Percentiles rank a stretch among this genome's conserved stretches.
These are phyloP conservation scores for Pseudomyrmex concolor DNA, from an alignment of 1,140 invertebrate genomes.

Conservation along the genomic window DNA sequence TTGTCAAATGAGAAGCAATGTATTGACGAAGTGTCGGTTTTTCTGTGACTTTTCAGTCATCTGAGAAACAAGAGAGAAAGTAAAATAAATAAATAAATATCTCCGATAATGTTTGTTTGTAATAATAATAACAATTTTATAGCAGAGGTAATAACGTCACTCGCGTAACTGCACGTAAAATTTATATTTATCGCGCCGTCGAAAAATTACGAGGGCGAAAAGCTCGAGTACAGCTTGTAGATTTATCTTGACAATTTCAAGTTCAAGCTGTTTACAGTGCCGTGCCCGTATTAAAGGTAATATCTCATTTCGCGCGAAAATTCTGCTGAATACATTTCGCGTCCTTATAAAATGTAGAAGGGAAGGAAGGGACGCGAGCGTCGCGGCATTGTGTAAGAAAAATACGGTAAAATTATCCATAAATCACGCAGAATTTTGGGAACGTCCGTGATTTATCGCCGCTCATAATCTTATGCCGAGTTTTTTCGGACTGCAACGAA, in stretches of 20 bases:
- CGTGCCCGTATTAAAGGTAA: conserved; percentile 51
- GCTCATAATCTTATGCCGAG: conserved; percentile 18
- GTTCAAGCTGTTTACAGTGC: conserved; percentile 55
- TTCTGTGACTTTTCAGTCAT: too few species aligned
- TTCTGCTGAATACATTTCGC: conserved; percentile 42
- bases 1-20: too few species aligned
- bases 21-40: too few species aligned
- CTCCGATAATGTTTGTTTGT: too few species aligned
- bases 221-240: neutral
- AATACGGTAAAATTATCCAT: conserved; percentile 51
- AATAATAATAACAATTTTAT: too few species aligned
- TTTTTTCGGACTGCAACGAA: neutral
- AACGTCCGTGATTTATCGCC: conserved; percentile 37
- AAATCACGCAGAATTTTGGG: conserved; percentile 45
- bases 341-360: conserved; percentile 43
- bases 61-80: neutral
- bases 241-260: conserved; percentile 56
- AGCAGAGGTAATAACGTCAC: neutral
- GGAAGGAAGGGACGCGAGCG: too few species aligned
- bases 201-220: conserved; percentile 49
- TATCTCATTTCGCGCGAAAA: conserved; percentile 55
- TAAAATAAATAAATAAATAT: neutral
- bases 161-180: neutral
- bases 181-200: conserved; percentile 25
- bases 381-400: conserved; percentile 15